These are phyloP conservation scores for Artemisiospiza belli DNA, from an alignment of 2,113 vertebrate genomes.

Conservation along the genomic window DNA sequence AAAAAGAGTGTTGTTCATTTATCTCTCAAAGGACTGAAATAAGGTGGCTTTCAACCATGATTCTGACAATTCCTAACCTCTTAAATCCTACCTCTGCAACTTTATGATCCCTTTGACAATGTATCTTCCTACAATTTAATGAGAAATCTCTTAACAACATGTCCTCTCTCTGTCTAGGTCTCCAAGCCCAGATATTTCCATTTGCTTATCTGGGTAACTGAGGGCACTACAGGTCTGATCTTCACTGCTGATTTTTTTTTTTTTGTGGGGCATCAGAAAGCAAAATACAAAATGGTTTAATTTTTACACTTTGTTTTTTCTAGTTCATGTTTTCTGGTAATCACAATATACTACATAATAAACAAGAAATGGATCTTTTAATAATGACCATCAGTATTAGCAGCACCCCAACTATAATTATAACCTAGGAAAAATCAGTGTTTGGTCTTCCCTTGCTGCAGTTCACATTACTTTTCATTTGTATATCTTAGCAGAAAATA, in stretches of 20 bases:
- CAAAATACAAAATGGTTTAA: neutral
- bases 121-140: neutral
- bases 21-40: neutral
- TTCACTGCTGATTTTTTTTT: neutral
- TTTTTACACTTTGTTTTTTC: neutral
- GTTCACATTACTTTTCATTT: neutral
- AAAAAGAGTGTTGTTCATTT: neutral
- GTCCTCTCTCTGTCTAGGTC: neutral
- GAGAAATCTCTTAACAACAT: neutral
- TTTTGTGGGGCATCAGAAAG: neutral
- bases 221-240: neutral
- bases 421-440: neutral
- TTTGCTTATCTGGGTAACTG: neutral
- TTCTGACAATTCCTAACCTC: neutral
- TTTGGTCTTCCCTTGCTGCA: neutral
- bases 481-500: slow-evolving; percentile 61
- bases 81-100: neutral
- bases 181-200: neutral
- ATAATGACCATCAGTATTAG: neutral
- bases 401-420: neutral
- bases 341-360: neutral
- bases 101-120: neutral
- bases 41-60: neutral
- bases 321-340: neutral
- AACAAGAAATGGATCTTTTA: neutral